Percentiles rank a stretch among this genome's conserved stretches.
phyloP scores from a whole-genome alignment of 2,797 vertebrate species.

The Poeciliopsis infans region DNA sequence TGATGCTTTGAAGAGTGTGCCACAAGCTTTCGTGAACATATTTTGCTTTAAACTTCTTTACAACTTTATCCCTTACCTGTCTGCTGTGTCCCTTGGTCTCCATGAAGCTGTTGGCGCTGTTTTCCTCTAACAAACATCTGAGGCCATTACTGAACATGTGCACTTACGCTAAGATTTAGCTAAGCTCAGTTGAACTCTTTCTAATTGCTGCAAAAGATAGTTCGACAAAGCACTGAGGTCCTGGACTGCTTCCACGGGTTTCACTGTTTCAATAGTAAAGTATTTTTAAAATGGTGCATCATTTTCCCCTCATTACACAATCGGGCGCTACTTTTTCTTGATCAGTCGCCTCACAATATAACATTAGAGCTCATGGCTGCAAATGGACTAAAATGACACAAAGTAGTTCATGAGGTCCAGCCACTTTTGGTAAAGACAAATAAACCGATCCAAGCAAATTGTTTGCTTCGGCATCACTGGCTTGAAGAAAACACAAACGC shows the following conservation, averaged over 20 bases:
- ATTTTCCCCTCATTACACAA: not conserved
- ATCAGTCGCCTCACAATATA: not conserved
- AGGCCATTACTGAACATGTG: not conserved
- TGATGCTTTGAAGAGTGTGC: not conserved
- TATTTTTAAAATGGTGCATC: not conserved
- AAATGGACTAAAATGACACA: not conserved
- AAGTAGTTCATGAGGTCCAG: not conserved
- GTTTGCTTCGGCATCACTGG: constrained; percentile 53
- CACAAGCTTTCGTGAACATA: not conserved
- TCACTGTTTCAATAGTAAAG: not conserved
- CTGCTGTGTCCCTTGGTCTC: not conserved
- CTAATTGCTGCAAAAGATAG: not conserved
- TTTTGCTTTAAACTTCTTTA: not conserved
- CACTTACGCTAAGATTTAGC: not conserved
- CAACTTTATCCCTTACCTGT: not conserved
- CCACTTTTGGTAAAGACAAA: constrained; percentile 25
- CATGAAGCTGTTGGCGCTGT: not conserved
- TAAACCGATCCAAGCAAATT: constrained; percentile 51
- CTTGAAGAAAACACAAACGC: constrained; percentile 37
- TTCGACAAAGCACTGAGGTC: not conserved
- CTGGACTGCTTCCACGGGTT: not conserved
- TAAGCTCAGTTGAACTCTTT: not conserved
- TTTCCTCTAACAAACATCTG: not conserved
- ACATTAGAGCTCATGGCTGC: not conserved
- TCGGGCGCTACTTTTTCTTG: not conserved